phyloP scores from a whole-genome alignment of 2,797 vertebrate species.

The Ibycter americanus region DNA sequence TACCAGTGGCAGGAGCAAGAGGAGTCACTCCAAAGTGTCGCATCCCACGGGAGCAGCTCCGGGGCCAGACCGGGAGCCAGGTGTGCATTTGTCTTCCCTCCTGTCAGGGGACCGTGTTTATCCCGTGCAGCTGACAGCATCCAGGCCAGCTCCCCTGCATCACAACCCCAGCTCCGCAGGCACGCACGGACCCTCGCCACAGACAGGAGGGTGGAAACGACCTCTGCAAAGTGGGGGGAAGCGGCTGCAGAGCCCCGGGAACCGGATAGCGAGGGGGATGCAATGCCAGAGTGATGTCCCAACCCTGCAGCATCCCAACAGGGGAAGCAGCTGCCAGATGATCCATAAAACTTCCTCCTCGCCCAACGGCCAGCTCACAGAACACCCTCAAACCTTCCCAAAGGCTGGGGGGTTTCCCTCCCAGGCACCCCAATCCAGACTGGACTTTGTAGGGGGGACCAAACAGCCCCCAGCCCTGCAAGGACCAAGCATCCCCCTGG shows the following conservation, averaged over 20 bases:
- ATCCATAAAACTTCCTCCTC: background rate
- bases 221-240: background rate
- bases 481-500: rapidly evolving
- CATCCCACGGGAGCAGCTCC: background rate
- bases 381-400: background rate
- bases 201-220: rapidly evolving
- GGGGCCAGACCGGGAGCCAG: background rate
- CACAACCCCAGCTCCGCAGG: rapidly evolving
- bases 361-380: rapidly evolving
- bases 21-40: background rate
- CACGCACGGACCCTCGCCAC: rapidly evolving
- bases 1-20: background rate
- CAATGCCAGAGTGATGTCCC: rapidly evolving
- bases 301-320: background rate
- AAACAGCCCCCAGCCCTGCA: background rate
- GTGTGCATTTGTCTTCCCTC: background rate
- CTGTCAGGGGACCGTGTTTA: rapidly evolving
- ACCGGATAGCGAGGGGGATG: rapidly evolving
- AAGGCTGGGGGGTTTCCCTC: background rate
- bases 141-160: background rate
- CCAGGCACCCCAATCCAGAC: background rate
- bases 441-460: background rate
- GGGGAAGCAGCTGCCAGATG: rapidly evolving
- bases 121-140: background rate
- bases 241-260: background rate